Conservation (phyloP, 2,113 vertebrate species). For the Corvus hawaiiensis region DNA sequence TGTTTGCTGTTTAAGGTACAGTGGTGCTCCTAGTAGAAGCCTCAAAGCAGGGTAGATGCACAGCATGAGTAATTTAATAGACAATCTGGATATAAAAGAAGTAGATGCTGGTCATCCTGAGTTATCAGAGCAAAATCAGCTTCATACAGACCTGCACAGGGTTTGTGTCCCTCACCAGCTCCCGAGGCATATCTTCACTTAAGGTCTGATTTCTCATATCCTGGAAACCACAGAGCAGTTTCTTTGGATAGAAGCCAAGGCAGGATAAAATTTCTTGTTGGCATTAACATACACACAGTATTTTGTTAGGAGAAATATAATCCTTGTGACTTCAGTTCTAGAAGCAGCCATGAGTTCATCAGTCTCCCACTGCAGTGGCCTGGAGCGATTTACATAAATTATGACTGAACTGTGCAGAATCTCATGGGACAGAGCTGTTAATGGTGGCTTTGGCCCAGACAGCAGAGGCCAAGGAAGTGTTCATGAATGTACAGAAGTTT, state of each 20-base stretch:
- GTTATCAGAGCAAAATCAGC: not conserved
- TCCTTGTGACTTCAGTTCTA: not conserved
- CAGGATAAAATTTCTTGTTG: not conserved
- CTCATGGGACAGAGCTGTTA: not conserved
- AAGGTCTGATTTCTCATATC: not conserved
- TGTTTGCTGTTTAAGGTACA: not conserved
- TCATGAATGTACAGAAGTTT: not conserved
- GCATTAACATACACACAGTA: not conserved
- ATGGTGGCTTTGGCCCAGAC: not conserved
- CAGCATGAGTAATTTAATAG: not conserved
- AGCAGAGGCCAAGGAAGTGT: not conserved
- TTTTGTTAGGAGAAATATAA: not conserved
- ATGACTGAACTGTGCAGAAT: not conserved
- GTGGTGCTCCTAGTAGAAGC: not conserved
- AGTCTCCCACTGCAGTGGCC: not conserved
- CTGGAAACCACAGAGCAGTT: not conserved
- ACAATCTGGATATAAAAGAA: not conserved
- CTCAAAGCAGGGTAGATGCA: not conserved
- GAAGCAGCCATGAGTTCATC: not conserved
- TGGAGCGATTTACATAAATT: not conserved
- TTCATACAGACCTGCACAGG: not conserved
- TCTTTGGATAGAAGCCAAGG: not conserved
- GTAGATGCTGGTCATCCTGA: rapidly evolving
- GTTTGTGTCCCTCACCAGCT: not conserved
- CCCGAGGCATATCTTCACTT: not conserved